Conservation (phyloP, 2,113 vertebrate species). For the Theristicus caerulescens region DNA sequence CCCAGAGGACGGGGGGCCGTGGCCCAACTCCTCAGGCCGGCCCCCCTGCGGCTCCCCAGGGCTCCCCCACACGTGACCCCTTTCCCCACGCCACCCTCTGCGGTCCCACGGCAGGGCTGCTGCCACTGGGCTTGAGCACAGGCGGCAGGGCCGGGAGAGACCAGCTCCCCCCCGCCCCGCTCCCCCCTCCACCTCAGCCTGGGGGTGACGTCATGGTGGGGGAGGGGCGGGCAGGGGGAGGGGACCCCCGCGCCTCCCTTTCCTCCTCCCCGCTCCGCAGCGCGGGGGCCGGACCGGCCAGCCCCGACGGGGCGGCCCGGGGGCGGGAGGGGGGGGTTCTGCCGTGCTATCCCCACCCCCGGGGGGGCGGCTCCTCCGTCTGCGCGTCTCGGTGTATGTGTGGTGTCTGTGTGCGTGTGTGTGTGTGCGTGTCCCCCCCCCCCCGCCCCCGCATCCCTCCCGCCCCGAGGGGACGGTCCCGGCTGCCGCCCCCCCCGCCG, state of each 20-base stretch:
- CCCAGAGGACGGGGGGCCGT: not conserved
- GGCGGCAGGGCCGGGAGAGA: not conserved
- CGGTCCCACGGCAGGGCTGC: not conserved
- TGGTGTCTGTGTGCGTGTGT: not conserved
- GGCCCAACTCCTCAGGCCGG: too few species aligned
- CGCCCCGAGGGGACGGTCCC: not conserved
- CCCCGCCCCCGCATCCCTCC: not conserved
- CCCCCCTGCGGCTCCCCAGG: not conserved
- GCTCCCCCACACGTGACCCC: not conserved
- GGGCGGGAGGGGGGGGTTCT: not conserved
- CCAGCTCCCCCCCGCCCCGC: not conserved
- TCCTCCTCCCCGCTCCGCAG: not conserved
- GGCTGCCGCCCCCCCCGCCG: not conserved
- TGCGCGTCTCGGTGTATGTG: not conserved
- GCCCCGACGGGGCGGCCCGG: constrained; percentile 32
- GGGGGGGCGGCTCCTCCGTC: not conserved
- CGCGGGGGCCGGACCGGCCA: constrained; percentile 17
- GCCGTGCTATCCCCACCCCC: constrained; percentile 41
- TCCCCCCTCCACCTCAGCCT: not conserved
- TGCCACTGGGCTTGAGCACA: not conserved
- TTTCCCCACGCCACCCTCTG: not conserved
- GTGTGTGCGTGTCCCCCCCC: not conserved
- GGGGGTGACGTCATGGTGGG: constrained; percentile 57
- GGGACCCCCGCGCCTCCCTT: not conserved
- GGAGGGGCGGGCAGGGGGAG: constrained; percentile 24